These are phyloP conservation scores for Popillia japonica DNA, from an alignment of 1,140 invertebrate genomes.

Conservation along the genomic window DNA sequence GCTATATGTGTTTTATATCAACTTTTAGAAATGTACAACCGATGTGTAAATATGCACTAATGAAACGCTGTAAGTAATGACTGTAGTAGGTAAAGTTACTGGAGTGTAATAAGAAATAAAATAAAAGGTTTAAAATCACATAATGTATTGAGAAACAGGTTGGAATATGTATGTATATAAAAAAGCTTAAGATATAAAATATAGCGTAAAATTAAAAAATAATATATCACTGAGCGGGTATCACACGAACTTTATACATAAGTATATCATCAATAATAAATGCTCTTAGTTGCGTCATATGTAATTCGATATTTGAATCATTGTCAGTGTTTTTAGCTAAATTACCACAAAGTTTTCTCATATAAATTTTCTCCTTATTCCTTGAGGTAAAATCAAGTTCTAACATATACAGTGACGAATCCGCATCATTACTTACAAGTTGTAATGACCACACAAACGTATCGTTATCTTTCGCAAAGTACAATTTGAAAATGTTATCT, in stretches of 20 bases:
- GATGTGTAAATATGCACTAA: too few relatives aligned
- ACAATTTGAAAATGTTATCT: constrained; percentile 43
- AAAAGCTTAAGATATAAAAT: not conserved
- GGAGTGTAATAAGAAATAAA: too few relatives aligned
- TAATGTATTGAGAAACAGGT: not conserved
- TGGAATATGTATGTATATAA: not conserved
- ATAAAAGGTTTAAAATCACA: too few relatives aligned
- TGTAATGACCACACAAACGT: constrained; percentile 43
- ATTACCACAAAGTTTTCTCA: not conserved
- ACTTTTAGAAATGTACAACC: too few relatives aligned
- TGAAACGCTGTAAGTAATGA: too few relatives aligned
- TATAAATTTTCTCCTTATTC: not conserved
- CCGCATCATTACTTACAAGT: constrained; percentile 4
- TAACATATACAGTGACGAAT: constrained; percentile 39
- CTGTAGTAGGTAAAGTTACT: too few relatives aligned
- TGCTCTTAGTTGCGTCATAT: not conserved
- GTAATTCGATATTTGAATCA: not conserved
- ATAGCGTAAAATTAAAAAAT: too few relatives aligned
- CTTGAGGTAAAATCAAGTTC: constrained; percentile 44
- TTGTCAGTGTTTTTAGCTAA: not conserved
- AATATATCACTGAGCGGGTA: not conserved
- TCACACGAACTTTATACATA: not conserved
- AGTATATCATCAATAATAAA: constrained; percentile 1
- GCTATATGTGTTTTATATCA: too few relatives aligned
- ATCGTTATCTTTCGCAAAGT: constrained; percentile 34